Base-by-base conservation (phyloP, 2,888 invertebrate genomes). In the Geotrupes spiniger region DNA sequence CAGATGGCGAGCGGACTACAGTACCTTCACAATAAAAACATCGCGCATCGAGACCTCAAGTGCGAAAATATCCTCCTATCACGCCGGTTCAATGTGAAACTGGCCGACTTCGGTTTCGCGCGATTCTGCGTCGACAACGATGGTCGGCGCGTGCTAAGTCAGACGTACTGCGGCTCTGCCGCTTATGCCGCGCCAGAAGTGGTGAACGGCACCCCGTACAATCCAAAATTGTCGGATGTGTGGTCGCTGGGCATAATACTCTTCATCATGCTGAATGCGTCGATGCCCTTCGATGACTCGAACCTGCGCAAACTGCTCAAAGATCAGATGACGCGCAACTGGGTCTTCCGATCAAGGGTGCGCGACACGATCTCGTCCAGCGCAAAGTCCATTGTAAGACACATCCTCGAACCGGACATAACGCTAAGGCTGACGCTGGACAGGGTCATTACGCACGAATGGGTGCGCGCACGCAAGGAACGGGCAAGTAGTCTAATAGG, bases 111-210 rank as follows among this genome's bases (percentile, higher is more conserved):
- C 70, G 95, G 96, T 17, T 95, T 95, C 71, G 90, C 94, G 1
- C 81, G 92, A 56, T 89, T 85, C 65, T 89, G 89, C 69, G 78
- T 82, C 0, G 84, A 88, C 61, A 76, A 79, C 1, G 81, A 81
- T 40, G 89, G 90, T 40, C 79, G 85, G 44, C 77, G 88, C 27
- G 83, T 90, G 3, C 78, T 92, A 46, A 94, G 94, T 63, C 83
- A 87, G 68, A 95, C 96, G 0, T 96, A 90, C 66, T 96, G 96
- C 69, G 96, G 96, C n/a, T 95, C 94, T 2, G 92, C 94, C 2
- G 94, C 95, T 0, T 97, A 97, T 71, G 96, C 95, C 1, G 92
- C 96, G 1, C 96, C 96, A 0, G 96, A 97, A 75, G 89, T 53
- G 2, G 89, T 96, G 36, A 87, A 87, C 64, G 92, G 92, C 2